Evolutionary conservation across 2,113 vertebrate genomes (phyloP).

Genomic region (Neoarius graeffei): DNA sequence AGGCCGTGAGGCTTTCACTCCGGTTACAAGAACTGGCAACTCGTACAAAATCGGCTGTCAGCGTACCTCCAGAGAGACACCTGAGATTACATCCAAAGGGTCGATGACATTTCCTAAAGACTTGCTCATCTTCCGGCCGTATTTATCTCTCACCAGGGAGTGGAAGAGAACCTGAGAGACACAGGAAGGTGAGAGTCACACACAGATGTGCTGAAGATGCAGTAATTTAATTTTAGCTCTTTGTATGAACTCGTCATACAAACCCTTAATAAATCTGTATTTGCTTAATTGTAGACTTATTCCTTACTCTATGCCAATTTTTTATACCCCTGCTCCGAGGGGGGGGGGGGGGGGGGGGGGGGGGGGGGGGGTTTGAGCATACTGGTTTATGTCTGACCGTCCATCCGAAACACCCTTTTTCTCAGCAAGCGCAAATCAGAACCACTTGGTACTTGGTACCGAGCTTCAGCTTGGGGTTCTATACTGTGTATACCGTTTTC

Average conservation of each 20-base stretch:
- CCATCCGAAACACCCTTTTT: too few species aligned
- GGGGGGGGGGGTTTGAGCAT: too few species aligned
- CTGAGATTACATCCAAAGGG: slow-evolving; percentile 83
- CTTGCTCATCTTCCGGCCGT: slow-evolving; percentile 93
- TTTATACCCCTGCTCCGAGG: too few species aligned
- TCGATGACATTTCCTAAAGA: slow-evolving; percentile 91
- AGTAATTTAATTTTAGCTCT: not conserved
- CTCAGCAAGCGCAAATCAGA: too few species aligned
- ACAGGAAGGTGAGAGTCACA: not conserved
- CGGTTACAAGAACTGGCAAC: not conserved
- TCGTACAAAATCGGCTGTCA: not conserved
- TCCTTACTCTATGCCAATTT: not conserved
- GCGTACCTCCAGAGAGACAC: slow-evolving; percentile 82
- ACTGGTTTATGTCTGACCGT: too few species aligned
- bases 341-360: too few species aligned
- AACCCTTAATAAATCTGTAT: not conserved
- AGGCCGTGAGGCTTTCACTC: not conserved
- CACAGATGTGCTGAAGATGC: not conserved
- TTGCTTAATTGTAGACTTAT: not conserved
- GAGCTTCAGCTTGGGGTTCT: too few species aligned
- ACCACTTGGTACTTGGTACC: too few species aligned
- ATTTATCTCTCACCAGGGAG: slow-evolving; percentile 84
- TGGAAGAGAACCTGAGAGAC: slow-evolving; percentile 83
- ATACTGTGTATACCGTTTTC: too few species aligned
- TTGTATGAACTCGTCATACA: not conserved